phyloP scores from a whole-genome alignment of 2,888 invertebrate genomes.

The Papilio elwesi region DNA sequence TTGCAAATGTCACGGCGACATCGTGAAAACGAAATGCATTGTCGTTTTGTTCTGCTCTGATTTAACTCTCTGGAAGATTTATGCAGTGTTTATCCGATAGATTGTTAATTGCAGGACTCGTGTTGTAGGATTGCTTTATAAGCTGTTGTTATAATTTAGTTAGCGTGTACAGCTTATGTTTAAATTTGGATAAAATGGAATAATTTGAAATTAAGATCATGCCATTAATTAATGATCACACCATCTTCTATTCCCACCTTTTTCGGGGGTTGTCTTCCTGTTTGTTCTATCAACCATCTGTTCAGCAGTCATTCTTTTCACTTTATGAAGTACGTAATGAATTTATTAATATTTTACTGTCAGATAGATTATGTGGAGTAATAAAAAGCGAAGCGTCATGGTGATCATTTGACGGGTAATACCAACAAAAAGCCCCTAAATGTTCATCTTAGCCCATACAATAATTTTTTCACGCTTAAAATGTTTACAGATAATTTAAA shows the following conservation, averaged over 20 bases:
- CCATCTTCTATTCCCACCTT: too few relatives aligned
- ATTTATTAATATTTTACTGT: too few relatives aligned
- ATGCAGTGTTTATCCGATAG: slow-evolving; percentile 4
- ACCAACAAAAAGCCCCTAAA: slow-evolving; percentile 3
- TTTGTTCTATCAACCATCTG: too few relatives aligned
- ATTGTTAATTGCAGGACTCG: not conserved
- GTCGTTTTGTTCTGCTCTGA: not conserved
- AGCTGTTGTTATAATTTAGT: too few relatives aligned
- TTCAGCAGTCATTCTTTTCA: too few relatives aligned
- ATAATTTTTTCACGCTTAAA: slow-evolving; percentile 13
- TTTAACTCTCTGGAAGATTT: slow-evolving; percentile 7
- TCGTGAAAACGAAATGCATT: slow-evolving; percentile 1
- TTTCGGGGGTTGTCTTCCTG: too few relatives aligned
- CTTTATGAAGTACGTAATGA: too few relatives aligned
- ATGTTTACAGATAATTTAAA: slow-evolving; percentile 30
- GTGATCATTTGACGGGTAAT: not conserved
- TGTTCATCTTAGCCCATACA: slow-evolving; percentile 14
- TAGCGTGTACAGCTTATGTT: too few relatives aligned
- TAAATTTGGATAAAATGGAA: too few relatives aligned
- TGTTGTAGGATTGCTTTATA: not conserved
- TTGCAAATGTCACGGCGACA: slow-evolving; percentile 28
- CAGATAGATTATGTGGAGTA: not conserved
- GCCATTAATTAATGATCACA: too few relatives aligned
- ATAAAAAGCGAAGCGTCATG: not conserved
- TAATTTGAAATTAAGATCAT: too few relatives aligned